phyloP scores from a whole-genome alignment of 2,797 vertebrate species.

The Trematomus bernacchii region DNA sequence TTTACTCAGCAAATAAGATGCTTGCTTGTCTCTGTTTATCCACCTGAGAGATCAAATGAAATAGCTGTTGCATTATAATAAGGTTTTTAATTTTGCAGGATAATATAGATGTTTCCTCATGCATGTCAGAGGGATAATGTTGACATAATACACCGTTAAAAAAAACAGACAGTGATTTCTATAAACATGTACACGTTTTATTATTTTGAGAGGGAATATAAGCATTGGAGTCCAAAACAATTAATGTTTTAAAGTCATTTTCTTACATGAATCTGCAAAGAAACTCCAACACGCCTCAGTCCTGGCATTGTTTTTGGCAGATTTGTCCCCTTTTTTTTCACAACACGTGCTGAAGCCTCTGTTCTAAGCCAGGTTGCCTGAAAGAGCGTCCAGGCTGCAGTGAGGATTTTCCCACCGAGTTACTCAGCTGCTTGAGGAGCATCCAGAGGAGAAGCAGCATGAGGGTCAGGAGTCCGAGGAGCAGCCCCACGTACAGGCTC shows the following conservation, averaged over 20 bases:
- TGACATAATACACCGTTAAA: conserved; percentile 25
- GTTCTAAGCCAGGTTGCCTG: conserved; percentile 83
- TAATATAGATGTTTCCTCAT: conserved; percentile 1
- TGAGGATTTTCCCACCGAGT: conserved; percentile 84
- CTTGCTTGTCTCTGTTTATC: conserved; percentile 39
- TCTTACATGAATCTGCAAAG: conserved; percentile 61
- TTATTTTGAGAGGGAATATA: conserved; percentile 43
- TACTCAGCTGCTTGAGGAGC: conserved; percentile 91
- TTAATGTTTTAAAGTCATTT: conserved; percentile 9
- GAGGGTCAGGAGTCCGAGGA: conserved; percentile 87
- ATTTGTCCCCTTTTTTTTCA: conserved; percentile 63
- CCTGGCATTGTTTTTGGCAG: conserved; percentile 31
- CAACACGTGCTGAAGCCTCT: conserved; percentile 76
- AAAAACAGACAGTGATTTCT: conserved; percentile 39
- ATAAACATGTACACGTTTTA: conserved; percentile 54
- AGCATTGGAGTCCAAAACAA: conserved; percentile 51
- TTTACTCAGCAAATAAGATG: conserved; percentile 44
- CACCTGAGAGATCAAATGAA: conserved; percentile 33
- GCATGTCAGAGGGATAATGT: neutral
- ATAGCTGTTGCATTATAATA: conserved; percentile 20
- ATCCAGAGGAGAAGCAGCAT: conserved; percentile 91
- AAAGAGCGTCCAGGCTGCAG: conserved; percentile 85
- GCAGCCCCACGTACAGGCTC: conserved; percentile 89
- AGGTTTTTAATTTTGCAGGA: conserved; percentile 28
- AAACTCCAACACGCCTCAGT: conserved; percentile 44